Evolutionary conservation across 2,113 vertebrate genomes (phyloP), one percentile per base, ranked within the genome.

Genomic region (Petromus typicus): DNA sequence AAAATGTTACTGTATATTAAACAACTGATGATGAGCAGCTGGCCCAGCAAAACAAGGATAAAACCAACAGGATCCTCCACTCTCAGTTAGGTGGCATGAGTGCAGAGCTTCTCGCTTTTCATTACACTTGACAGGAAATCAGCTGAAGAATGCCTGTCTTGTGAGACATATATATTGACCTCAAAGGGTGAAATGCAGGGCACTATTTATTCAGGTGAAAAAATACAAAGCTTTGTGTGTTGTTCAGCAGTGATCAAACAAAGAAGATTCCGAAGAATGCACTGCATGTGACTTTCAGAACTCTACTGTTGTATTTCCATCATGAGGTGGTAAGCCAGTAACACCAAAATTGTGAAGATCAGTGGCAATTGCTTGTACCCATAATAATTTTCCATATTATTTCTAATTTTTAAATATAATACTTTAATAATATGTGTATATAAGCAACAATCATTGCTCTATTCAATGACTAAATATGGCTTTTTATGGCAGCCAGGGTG

Each of bases 121-220:
- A 78, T 95, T 95, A 57, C 86, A 79, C 88, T 86, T 25, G 66
- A 57, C 90, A 88, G 95, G 90, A 87, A 97, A 96, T 97, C 85
- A 92, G 73, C 94, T 25, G 25, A 94, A 96, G 94, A 84, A 87
- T 81, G 96, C 91, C 92, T 97, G 66, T 80, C 85, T 83, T 48
- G 86, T 96, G 96, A 98, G 67, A 98, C 97, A 82, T 97, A 97
- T 96, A 97, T 82, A 0, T 94, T 96, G 98, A 98, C 98, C 98
- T 98, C 98, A 95, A 93, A 79, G 98, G 98, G 98, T 98, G 98
- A 99, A 98, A 98, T 97, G 98, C 97, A 97, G 97, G 98, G 97
- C 75, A 91, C 95, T 99, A 98, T 99, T 99, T 99, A 98, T 99
- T 99, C 99, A 99, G 99, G 99, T 99, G 99, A 98, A 99, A 99